Percentiles rank a stretch among this genome's conserved stretches.
Conservation (phyloP, 2,888 invertebrate species). For the Neria commutata region DNA sequence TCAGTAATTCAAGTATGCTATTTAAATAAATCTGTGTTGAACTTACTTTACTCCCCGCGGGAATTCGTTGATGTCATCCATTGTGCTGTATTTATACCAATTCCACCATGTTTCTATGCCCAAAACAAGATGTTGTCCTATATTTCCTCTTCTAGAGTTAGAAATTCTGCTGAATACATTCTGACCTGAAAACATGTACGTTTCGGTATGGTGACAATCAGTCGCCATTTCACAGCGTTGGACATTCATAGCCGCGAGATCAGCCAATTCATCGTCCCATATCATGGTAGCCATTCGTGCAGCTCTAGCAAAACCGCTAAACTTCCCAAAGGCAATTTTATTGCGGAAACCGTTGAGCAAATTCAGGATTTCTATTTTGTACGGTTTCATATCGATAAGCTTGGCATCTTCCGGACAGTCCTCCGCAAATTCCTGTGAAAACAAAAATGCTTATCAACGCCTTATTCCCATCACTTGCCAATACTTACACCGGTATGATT, state of each 20-base stretch:
- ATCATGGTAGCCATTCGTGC: constrained; percentile 45
- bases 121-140: too few relatives aligned
- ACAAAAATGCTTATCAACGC: too few relatives aligned
- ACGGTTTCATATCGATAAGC: constrained; percentile 23
- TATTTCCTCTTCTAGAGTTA: too few relatives aligned
- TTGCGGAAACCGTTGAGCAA: constrained; percentile 40
- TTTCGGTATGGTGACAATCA: constrained; percentile 42
- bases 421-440: constrained; percentile 37
- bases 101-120: too few relatives aligned
- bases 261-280: constrained; percentile 41
- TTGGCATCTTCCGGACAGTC: constrained; percentile 37
- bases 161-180: too few relatives aligned
- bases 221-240: constrained; percentile 37
- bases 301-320: constrained; percentile 36
- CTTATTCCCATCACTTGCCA: too few relatives aligned
- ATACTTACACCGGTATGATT: too few relatives aligned
- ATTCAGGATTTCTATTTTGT: constrained; percentile 35
- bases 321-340: constrained; percentile 36
- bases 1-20: too few relatives aligned
- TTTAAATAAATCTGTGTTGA: too few relatives aligned
- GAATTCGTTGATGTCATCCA: too few relatives aligned
- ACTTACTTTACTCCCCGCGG: too few relatives aligned
- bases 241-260: constrained; percentile 38
- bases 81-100: too few relatives aligned
- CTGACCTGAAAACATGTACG: constrained; percentile 41